Conservation (phyloP, 2,797 vertebrate species). For the Mormyrus hasselquistii region DNA sequence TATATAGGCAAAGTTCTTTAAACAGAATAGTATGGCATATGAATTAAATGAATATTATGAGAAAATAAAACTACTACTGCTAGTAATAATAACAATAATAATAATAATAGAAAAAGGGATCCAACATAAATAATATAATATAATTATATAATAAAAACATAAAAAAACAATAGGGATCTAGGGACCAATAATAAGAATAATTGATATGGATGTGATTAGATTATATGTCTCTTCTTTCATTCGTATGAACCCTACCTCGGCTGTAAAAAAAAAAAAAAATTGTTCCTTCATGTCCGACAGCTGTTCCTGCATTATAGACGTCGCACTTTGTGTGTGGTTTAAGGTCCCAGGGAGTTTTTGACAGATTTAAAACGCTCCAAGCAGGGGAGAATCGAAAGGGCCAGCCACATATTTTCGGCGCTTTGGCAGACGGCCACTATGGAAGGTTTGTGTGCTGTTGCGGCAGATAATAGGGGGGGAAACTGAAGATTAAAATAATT, state of each 20-base stretch:
- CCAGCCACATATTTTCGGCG: not conserved
- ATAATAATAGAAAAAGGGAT: not conserved
- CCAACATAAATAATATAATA: not conserved
- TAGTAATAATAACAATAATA: not conserved
- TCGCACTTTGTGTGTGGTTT: not conserved
- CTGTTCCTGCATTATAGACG: not conserved
- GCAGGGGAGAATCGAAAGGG: not conserved
- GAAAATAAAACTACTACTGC: not conserved
- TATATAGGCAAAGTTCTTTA: not conserved
- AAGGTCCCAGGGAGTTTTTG: not conserved
- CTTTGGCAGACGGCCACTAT: not conserved
- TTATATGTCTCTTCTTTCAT: not conserved
- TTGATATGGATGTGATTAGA: not conserved
- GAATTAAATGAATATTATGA: not conserved
- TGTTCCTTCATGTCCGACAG: not conserved
- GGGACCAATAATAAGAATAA: not conserved
- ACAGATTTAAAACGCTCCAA: not conserved
- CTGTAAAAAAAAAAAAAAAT: not conserved
- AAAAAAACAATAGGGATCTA: not conserved
- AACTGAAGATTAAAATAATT: not conserved
- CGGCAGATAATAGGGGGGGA: not conserved
- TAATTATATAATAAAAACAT: not conserved
- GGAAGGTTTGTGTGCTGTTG: not conserved
- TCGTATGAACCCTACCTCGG: not conserved
- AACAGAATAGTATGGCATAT: not conserved